Evolutionary conservation across 2,888 invertebrate genomes (phyloP).

Genomic region (Ectemnius cavifrons): DNA sequence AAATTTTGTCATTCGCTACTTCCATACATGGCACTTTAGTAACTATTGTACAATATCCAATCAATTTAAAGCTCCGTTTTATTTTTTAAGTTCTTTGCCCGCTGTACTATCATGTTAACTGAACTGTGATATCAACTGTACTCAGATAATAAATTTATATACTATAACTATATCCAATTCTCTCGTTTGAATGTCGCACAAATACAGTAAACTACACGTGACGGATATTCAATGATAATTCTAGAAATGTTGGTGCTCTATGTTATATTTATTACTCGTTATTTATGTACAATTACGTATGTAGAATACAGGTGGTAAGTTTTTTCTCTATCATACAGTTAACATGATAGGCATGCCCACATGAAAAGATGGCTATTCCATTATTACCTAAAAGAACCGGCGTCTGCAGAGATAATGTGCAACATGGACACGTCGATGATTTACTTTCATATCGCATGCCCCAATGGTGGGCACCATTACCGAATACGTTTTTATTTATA

Average conservation of each 20-base stretch:
- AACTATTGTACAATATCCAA: too few species aligned
- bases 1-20: background rate
- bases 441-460: conserved; percentile 77
- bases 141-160: conserved; percentile 40
- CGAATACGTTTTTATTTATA: conserved; percentile 64
- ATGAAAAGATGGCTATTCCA: conserved; percentile 82
- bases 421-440: conserved; percentile 78
- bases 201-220: background rate
- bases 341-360: conserved; percentile 83
- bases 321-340: conserved; percentile 81
- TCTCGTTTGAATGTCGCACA: background rate
- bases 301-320: conserved; percentile 76
- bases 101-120: conserved; percentile 31
- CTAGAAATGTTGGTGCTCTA: background rate
- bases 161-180: background rate
- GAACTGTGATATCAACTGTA: conserved; percentile 53
- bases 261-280: conserved; percentile 34
- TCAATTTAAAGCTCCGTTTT: conserved; percentile 4
- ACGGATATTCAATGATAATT: background rate
- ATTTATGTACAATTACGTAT: conserved; percentile 58
- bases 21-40: too few species aligned
- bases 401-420: conserved; percentile 82
- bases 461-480: conserved; percentile 78
- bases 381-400: conserved; percentile 81
- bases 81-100: conserved; percentile 17